phyloP scores from a whole-genome alignment of 2,113 vertebrate species.

The Phrynosoma platyrhinos region DNA sequence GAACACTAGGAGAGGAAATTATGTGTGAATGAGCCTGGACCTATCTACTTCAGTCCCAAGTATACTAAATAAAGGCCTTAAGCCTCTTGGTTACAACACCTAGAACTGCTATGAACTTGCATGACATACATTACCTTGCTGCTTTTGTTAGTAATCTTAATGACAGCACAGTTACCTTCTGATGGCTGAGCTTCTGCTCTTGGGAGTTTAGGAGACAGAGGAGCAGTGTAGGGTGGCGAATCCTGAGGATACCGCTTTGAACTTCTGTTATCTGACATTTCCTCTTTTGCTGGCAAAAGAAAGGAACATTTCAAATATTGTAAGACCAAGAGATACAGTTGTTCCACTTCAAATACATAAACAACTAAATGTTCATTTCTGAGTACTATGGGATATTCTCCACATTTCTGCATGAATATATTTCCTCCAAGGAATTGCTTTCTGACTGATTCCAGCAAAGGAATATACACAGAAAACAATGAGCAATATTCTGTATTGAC shows the following conservation, averaged over 20 bases:
- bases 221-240: conserved; percentile 82
- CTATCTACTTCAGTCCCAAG: not conserved
- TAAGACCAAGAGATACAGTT: not conserved
- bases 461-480: not conserved
- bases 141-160: not conserved
- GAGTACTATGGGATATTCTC: not conserved
- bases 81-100: conserved; percentile 13
- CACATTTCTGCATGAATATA: not conserved
- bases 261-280: conserved; percentile 81
- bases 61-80: no score
- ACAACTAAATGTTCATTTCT: not conserved
- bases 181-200: conserved; percentile 83
- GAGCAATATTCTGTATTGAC: not conserved
- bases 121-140: no score
- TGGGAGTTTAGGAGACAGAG: conserved; percentile 88
- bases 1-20: not conserved
- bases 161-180: conserved; percentile 83
- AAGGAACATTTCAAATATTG: not conserved
- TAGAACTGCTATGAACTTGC: not conserved
- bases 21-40: not conserved
- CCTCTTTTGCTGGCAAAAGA: conserved; percentile 83
- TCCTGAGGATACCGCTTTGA: conserved; percentile 85
- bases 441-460: not conserved
- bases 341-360: not conserved
- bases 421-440: not conserved